Base-by-base conservation (phyloP, 2,888 invertebrate species). In the Coelopa pilipes region DNA sequence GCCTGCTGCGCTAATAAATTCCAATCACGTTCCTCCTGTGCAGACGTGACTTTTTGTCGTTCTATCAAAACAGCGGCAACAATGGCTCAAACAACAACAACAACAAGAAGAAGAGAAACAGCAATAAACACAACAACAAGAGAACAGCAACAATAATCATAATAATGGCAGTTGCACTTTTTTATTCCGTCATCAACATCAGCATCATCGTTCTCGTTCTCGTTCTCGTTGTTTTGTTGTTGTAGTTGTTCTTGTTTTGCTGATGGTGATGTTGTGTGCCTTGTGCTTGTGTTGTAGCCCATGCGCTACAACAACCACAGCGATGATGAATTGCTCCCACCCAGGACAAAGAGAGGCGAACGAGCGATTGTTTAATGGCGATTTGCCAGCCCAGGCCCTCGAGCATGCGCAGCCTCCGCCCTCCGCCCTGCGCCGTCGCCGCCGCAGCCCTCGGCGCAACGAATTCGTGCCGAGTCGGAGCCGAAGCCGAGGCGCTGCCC, bases 1-100 rank as follows among this genome's bases (percentile, higher is more conserved):
- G 17, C 65, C 55, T 71, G 71, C 65, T 71, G 71, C 15, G 71
- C 63, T 71, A 71, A 71, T 71, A 65, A 71, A 71, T 71, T 63
- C 71, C 55, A 55, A 71, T 71, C 71, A 71, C 71, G 71, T 71
- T 46, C 15, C 3, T 55, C 63, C 55, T 45, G 55, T 62, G 70
- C 62, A 70, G 53, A 73, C 73, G 68, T 73, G 68, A 71, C 71
- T 53, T 71, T 71, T 63, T 50, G 60, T 21, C 24, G 21, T 47
- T 70, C 47, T 50, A 62, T 49, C 15, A 47, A 62, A 62, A 71
- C 19, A 53, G 17, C 3, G 45, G 46, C 45, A 63, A 24, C 53
- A 65, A 46, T 11, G 17, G 46, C 63, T 45, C 17, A 24, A 60
- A 47, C 50, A 62, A 34, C 34, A 69, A 34, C 17, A 1, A n/a